Percentiles rank a stretch among this genome's conserved stretches.
Evolutionary conservation across 2,888 invertebrate genomes (phyloP).

Genomic region (Julus scanicus): DNA sequence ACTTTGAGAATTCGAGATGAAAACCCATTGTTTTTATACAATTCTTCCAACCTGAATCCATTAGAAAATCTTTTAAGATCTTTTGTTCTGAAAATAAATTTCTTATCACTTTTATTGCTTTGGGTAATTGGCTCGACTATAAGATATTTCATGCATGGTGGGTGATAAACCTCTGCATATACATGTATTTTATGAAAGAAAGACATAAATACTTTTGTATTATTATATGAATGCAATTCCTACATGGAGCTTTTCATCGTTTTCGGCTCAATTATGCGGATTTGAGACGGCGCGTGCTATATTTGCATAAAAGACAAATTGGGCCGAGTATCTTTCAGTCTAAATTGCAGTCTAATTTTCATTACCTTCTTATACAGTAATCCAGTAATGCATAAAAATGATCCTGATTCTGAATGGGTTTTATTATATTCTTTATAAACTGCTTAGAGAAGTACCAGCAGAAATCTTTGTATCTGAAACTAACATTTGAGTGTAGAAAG

Average conservation of each 20-base stretch:
- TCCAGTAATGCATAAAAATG: too few species aligned
- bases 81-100: not conserved
- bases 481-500: too few species aligned
- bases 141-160: not conserved
- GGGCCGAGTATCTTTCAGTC: not conserved
- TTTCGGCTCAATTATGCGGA: not conserved
- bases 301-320: constrained; percentile 4
- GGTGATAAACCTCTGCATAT: not conserved
- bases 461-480: too few species aligned
- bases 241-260: not conserved
- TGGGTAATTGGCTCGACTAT: not conserved
- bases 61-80: not conserved
- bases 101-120: not conserved
- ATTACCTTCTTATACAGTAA: too few species aligned
- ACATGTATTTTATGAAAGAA: too few species aligned
- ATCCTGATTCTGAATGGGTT: too few species aligned
- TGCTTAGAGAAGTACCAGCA: too few species aligned
- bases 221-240: not conserved
- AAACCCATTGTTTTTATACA: not conserved
- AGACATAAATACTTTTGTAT: not conserved
- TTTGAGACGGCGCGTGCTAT: not conserved
- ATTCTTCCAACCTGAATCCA: not conserved
- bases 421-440: too few species aligned
- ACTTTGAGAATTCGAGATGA: too few species aligned
- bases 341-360: too few species aligned